Percentiles rank a stretch among this genome's conserved stretches.
Conservation (phyloP, 1,140 invertebrate species). For the Penaeus japonicus region DNA sequence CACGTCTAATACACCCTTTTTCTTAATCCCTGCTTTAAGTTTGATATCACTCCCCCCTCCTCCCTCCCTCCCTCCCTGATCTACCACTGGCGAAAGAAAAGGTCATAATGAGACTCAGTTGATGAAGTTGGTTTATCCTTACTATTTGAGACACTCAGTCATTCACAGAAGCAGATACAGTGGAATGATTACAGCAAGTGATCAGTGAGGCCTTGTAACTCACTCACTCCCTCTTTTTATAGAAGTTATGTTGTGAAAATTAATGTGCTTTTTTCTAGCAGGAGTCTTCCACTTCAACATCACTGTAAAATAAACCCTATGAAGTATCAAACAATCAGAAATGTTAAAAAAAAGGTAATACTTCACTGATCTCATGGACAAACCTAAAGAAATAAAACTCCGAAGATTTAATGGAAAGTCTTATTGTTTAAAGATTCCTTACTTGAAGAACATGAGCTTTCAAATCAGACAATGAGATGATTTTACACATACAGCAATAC, state of each 20-base stretch:
- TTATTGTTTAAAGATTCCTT: neutral
- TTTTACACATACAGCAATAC: neutral
- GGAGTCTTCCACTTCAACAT: no score
- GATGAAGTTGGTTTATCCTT: constrained; percentile 21
- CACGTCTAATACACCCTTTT: no score
- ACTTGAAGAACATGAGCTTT: neutral
- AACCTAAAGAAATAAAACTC: neutral
- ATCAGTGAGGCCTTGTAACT: no score
- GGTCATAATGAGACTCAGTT: neutral
- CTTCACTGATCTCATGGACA: constrained; percentile 15
- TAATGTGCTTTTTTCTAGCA: no score
- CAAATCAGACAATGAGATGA: neutral
- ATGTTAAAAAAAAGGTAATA: neutral
- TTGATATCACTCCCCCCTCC: no score
- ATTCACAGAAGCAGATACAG: constrained; percentile 52
- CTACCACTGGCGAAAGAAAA: neutral
- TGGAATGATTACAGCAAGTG: constrained; percentile 50
- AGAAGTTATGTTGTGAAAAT: no score
- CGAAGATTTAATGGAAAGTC: neutral
- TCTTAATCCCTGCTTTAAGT: no score
- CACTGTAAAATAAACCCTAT: no score
- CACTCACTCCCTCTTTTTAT: no score
- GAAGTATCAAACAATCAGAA: no score
- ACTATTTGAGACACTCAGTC: constrained; percentile 32
- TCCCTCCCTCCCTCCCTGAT: no score